phyloP scores from a whole-genome alignment of 2,797 vertebrate species.

The Cynopterus sphinx region DNA sequence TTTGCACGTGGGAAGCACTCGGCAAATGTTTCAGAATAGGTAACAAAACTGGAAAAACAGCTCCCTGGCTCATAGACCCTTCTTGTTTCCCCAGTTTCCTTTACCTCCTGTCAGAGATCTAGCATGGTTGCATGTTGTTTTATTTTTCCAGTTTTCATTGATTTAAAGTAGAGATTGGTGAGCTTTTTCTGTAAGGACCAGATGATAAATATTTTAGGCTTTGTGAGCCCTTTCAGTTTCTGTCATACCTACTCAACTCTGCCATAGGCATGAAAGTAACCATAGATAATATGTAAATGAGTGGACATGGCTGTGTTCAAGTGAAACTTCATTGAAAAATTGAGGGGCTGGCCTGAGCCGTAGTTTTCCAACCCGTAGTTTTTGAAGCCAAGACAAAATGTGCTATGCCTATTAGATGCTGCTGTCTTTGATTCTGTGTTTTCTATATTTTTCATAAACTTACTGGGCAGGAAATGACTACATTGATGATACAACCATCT shows the following conservation, averaged over 20 bases:
- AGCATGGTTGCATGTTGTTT: background rate
- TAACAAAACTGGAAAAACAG: background rate
- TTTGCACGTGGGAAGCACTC: background rate
- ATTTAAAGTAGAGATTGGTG: background rate
- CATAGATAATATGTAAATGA: background rate
- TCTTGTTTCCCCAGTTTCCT: background rate
- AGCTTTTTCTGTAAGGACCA: background rate
- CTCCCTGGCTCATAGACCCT: background rate
- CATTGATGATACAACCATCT: background rate
- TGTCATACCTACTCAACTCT: background rate
- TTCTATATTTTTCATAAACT: slow-evolving; percentile 50
- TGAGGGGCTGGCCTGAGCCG: background rate
- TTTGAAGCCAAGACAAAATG: slow-evolving; percentile 14
- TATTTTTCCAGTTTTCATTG: background rate
- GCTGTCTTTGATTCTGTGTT: background rate
- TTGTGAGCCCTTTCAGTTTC: background rate
- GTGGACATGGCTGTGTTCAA: background rate
- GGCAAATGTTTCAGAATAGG: background rate
- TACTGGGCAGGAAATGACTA: slow-evolving; percentile 50
- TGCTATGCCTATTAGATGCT: background rate
- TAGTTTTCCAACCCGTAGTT: background rate
- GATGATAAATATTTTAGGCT: background rate
- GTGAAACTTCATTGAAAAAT: slow-evolving; percentile 15
- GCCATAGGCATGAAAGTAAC: background rate
- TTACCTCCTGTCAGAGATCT: background rate